Evolutionary conservation across 2,797 vertebrate genomes (phyloP).

Genomic region (Molossus alvarezi): DNA sequence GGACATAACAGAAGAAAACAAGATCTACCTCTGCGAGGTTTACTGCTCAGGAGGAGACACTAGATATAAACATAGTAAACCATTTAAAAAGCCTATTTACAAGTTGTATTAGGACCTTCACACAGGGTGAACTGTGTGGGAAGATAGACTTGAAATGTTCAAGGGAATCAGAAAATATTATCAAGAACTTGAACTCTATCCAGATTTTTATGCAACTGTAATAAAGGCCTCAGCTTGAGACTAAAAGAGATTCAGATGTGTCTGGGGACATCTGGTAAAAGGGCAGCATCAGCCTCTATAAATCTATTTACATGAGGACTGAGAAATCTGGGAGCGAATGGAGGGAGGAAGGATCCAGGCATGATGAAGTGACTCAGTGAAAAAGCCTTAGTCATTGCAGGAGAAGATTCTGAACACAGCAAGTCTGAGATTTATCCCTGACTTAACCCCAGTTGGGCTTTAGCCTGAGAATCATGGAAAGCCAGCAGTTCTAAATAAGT

Average conservation of each 20-base stretch:
- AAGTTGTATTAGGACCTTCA: background rate
- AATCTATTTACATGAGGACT: slow-evolving; percentile 11
- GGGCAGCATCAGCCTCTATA: slow-evolving; percentile 62
- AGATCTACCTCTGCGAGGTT: background rate
- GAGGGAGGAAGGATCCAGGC: slow-evolving; percentile 7
- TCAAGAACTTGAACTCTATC: slow-evolving; percentile 37
- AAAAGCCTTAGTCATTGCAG: slow-evolving; percentile 48
- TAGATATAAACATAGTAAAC: background rate
- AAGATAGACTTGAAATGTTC: background rate
- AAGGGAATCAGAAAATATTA: background rate
- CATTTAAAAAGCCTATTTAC: background rate
- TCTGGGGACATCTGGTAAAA: slow-evolving; percentile 64
- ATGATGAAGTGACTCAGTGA: slow-evolving; percentile 59
- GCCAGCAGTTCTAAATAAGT: background rate
- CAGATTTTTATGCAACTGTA: slow-evolving; percentile 36
- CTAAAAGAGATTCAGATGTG: slow-evolving; percentile 68
- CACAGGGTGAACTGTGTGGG: background rate
- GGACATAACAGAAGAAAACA: background rate
- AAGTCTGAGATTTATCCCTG: background rate
- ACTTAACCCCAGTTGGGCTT: background rate
- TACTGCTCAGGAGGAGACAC: background rate
- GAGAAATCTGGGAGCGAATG: background rate
- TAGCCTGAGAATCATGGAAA: background rate
- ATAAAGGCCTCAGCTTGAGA: slow-evolving; percentile 35
- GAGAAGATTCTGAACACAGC: background rate